Evolutionary conservation across 1,140 invertebrate species (phyloP).

Genomic region (Conus ventricosus): DNA sequence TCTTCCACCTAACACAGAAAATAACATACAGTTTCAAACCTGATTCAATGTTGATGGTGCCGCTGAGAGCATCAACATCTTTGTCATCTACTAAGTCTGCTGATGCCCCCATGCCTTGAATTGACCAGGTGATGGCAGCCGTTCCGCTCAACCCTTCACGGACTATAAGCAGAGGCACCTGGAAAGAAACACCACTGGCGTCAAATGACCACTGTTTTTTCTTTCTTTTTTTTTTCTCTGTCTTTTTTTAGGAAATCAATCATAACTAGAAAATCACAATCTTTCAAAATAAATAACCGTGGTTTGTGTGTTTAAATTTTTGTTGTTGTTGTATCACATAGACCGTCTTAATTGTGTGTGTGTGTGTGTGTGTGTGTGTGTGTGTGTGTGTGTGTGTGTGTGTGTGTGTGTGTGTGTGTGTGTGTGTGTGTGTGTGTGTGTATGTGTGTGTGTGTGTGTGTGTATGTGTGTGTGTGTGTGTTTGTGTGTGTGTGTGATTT

Average conservation of each 20-base stretch:
- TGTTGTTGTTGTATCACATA: too few relatives aligned
- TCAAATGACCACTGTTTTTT: background rate
- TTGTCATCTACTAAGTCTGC: constrained; percentile 49
- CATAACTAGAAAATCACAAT: too few relatives aligned
- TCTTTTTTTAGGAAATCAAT: too few relatives aligned
- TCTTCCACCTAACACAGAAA: too few relatives aligned
- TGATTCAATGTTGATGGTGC: constrained; percentile 59
- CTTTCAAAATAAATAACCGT: too few relatives aligned
- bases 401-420: background rate
- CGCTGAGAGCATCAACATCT: constrained; percentile 57
- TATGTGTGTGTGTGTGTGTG: too few relatives aligned
- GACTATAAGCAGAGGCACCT: constrained; percentile 59
- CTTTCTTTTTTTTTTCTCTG: too few relatives aligned
- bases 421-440: background rate
- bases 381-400: background rate
- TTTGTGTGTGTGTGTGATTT: too few relatives aligned
- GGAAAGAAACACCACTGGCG: background rate
- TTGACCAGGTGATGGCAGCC: constrained; percentile 61
- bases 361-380: background rate
- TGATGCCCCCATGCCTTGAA: constrained; percentile 55
- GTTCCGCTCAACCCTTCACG: constrained; percentile 71
- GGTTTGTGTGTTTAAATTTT: too few relatives aligned
- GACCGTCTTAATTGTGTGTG: background rate
- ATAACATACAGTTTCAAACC: constrained; percentile 45
- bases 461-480: too few relatives aligned